These are phyloP conservation scores for Conomelus anceps DNA, from an alignment of 2,888 invertebrate species.

Conservation along the genomic window DNA sequence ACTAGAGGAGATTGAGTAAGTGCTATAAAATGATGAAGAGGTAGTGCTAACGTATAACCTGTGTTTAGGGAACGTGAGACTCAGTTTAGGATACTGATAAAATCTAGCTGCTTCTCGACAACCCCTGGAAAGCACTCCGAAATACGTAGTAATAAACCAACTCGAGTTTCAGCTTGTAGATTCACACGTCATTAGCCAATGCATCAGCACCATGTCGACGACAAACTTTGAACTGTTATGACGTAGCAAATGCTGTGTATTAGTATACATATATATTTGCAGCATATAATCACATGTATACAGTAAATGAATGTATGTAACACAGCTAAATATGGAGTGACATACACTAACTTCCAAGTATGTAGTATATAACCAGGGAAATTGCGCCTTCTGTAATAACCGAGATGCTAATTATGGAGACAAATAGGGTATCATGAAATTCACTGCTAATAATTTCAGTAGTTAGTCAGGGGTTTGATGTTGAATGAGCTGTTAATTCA, in stretches of 20 bases:
- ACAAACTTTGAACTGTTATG: background rate
- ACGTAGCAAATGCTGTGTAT: background rate
- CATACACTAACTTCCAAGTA: too few relatives aligned
- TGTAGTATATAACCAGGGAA: background rate
- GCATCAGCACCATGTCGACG: background rate
- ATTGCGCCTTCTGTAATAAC: background rate
- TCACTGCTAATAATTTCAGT: background rate
- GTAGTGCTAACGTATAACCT: background rate
- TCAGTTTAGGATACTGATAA: background rate
- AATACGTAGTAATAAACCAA: background rate
- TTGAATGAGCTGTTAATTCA: too few relatives aligned
- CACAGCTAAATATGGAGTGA: background rate
- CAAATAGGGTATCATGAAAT: background rate
- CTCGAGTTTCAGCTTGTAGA: background rate
- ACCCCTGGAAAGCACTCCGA: background rate
- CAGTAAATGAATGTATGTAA: background rate
- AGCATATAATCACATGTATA: background rate
- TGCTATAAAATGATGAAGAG: background rate
- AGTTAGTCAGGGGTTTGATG: background rate
- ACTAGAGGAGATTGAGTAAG: too few relatives aligned
- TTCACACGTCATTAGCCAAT: background rate
- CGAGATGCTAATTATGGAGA: background rate
- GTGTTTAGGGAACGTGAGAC: background rate
- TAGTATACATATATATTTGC: background rate
- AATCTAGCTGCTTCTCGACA: background rate